phyloP scores from a whole-genome alignment of 92 coral and sea anemone genomes.

The Desmophyllum pertusum region DNA sequence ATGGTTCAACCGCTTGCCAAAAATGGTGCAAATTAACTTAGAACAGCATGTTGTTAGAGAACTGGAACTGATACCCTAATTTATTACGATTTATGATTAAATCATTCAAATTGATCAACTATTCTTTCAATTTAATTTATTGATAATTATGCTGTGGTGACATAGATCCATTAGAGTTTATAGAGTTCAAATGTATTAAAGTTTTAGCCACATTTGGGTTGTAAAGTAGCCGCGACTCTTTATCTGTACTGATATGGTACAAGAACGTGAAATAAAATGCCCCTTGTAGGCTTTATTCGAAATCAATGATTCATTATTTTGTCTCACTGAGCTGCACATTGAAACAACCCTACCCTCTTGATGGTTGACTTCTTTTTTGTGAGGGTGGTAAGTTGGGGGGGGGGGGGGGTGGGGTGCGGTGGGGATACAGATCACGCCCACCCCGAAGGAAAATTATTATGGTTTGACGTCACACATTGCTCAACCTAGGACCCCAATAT shows the following conservation, averaged over 20 bases:
- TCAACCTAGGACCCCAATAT: too few species aligned
- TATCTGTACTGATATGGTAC: slow-evolving; percentile 6
- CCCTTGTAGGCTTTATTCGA: background rate
- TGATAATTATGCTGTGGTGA: background rate
- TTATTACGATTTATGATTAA: slow-evolving; percentile 1
- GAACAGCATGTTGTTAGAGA: background rate
- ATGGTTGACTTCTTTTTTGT: too few species aligned
- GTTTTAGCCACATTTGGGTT: slow-evolving; percentile 6
- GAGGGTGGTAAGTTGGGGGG: too few species aligned
- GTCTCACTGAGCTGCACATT: background rate
- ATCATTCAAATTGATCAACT: background rate
- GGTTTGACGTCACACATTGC: too few species aligned
- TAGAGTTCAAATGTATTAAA: slow-evolving; percentile 15
- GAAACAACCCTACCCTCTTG: too few species aligned
- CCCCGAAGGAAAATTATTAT: too few species aligned
- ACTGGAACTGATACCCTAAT: slow-evolving; percentile 1
- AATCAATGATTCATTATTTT: background rate
- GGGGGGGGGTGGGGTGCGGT: too few species aligned
- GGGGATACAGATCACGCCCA: too few species aligned
- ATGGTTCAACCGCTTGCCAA: background rate
- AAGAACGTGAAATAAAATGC: background rate
- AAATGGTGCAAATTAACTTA: background rate
- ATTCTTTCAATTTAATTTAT: slow-evolving; percentile 23
- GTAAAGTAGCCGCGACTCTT: background rate
- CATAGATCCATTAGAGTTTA: background rate